Evolutionary conservation across 1,140 invertebrate species (phyloP).

Genomic region (Kradibia gibbosae): DNA sequence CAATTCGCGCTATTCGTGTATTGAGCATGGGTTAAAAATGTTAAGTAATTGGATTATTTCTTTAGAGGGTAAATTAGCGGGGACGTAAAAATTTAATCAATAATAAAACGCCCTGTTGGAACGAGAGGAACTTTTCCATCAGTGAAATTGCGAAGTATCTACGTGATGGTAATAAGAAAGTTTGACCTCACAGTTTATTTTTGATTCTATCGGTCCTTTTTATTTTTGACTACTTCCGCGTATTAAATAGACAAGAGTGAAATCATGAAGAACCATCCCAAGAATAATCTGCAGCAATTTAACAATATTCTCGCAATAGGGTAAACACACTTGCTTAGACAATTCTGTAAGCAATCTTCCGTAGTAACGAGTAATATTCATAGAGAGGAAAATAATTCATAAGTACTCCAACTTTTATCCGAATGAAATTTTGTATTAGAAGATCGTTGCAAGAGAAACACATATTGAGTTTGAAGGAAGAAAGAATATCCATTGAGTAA

Average conservation of each 20-base stretch:
- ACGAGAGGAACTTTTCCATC: background rate
- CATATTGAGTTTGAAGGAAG: background rate
- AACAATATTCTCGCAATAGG: background rate
- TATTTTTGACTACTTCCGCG: background rate
- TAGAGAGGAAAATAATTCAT: background rate
- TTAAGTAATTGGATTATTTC: conserved; percentile 20
- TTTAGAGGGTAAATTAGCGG: background rate
- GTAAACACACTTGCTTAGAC: background rate
- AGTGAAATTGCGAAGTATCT: background rate
- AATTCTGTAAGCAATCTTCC: background rate
- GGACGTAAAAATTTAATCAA: conserved; percentile 11
- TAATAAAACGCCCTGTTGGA: background rate
- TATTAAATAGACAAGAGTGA: background rate
- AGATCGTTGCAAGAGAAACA: background rate
- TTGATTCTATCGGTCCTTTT: background rate
- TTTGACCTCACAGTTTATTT: background rate
- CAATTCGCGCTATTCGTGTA: background rate
- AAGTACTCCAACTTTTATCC: background rate
- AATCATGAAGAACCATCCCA: background rate
- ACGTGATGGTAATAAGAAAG: background rate
- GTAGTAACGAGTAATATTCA: background rate
- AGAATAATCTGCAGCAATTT: background rate
- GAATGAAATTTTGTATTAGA: background rate
- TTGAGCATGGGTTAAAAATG: background rate
- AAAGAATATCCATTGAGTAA: background rate